Conservation (phyloP, 64 coral and sea anemone genomes). For the Actinia tenebrosa region DNA sequence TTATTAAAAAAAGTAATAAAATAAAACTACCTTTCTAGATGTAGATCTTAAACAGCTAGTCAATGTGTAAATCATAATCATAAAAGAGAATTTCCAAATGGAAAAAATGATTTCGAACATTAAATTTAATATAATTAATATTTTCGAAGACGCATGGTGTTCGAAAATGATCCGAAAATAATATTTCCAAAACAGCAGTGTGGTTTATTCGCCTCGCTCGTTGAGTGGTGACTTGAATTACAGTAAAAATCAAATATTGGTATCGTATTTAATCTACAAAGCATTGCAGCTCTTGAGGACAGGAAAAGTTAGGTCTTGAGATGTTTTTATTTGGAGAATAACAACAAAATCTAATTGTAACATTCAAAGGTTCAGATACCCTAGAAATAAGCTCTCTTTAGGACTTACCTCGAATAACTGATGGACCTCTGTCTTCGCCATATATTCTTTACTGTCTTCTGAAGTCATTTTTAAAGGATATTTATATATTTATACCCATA, state of each 20-base stretch:
- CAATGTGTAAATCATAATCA: not conserved
- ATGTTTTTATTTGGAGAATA: not conserved
- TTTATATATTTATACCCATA: not conserved
- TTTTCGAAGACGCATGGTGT: too few species aligned
- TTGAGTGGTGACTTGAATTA: not conserved
- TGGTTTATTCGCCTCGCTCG: not conserved
- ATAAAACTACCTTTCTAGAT: not conserved
- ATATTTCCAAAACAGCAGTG: not conserved
- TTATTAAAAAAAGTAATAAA: not conserved
- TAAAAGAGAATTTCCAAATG: not conserved
- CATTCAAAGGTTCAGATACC: not conserved
- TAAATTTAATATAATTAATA: not conserved
- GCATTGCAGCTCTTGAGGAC: not conserved
- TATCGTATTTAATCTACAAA: not conserved
- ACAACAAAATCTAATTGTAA: not conserved
- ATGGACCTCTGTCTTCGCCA: slow-evolving; percentile 91
- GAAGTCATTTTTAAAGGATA: slow-evolving; percentile 44
- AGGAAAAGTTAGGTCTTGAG: not conserved
- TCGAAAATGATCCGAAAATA: not conserved
- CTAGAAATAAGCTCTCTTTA: not conserved
- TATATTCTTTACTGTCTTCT: slow-evolving; percentile 87
- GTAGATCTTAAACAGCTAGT: not conserved
- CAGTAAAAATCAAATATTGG: not conserved
- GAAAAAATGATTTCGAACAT: not conserved
- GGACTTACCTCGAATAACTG: slow-evolving; percentile 78